phyloP scores from a whole-genome alignment of 2,888 invertebrate species.

The Chaetoderma sp. region DNA sequence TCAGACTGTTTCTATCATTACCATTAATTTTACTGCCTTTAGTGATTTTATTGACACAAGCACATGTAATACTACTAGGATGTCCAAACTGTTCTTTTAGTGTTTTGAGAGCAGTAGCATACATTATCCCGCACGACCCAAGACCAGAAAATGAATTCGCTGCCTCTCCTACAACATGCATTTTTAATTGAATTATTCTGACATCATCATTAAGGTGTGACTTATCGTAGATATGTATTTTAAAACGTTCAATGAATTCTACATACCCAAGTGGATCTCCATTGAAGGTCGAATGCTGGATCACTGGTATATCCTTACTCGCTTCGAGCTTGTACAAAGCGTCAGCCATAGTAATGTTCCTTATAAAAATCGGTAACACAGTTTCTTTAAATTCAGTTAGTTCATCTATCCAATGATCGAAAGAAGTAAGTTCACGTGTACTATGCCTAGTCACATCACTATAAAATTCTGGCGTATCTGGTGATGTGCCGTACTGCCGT shows the following conservation, averaged over 20 bases:
- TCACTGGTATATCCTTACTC: conserved; percentile 1
- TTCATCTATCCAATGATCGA: not conserved
- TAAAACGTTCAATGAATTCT: conserved; percentile 21
- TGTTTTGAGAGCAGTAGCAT: conserved; percentile 16
- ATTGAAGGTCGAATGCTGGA: not conserved
- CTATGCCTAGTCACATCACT: no score
- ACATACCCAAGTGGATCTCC: conserved; percentile 11
- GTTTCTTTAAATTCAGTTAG: conserved; percentile 1
- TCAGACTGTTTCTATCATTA: conserved; percentile 2
- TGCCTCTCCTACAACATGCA: conserved; percentile 11
- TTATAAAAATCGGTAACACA: not conserved
- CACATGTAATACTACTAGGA: conserved; percentile 3
- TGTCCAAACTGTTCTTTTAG: conserved; percentile 22
- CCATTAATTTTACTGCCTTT: not conserved
- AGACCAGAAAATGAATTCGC: conserved; percentile 8
- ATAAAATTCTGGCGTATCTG: no score
- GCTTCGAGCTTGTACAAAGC: conserved; percentile 10
- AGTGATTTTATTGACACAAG: conserved; percentile 9
- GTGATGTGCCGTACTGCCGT: no score
- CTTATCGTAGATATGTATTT: conserved; percentile 22
- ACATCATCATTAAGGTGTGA: conserved; percentile 8
- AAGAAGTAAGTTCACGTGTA: no score
- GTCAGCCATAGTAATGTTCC: not conserved
- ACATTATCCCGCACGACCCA: conserved; percentile 6
- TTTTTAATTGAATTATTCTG: conserved; percentile 16